phyloP scores from a whole-genome alignment of 2,113 vertebrate genomes.

The Cheirogaleus medius region DNA sequence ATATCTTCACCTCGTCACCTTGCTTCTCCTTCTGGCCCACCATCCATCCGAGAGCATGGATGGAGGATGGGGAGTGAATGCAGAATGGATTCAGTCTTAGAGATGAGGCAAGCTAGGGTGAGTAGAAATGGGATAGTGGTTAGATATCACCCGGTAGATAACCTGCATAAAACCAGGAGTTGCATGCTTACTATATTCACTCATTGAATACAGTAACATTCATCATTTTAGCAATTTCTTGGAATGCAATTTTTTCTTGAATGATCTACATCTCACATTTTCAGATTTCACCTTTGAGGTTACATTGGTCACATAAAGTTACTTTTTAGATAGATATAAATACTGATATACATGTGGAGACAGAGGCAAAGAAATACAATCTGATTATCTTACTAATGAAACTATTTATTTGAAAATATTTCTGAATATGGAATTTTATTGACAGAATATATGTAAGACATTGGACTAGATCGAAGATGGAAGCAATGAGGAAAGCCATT shows the following conservation, averaged over 20 bases:
- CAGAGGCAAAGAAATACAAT: not conserved
- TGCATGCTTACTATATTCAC: not conserved
- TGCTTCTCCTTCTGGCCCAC: not conserved
- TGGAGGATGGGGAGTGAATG: not conserved
- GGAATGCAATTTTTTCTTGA: not conserved
- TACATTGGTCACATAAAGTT: not conserved
- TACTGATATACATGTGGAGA: not conserved
- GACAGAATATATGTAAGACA: not conserved
- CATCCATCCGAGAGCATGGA: not conserved
- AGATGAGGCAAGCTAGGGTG: not conserved
- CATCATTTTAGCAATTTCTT: not conserved
- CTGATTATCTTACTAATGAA: not conserved
- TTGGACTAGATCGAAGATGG: not conserved
- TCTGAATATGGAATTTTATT: not conserved
- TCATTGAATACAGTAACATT: not conserved
- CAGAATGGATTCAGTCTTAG: not conserved
- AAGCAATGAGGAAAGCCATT: not conserved
- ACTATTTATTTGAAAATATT: slow-evolving; percentile 11
- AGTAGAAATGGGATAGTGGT: not conserved
- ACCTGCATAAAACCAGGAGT: not conserved
- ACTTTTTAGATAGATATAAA: not conserved
- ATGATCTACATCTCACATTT: not conserved
- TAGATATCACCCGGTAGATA: not conserved
- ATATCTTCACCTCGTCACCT: not conserved
- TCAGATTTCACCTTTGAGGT: not conserved